Conservation (phyloP, 2,113 vertebrate species). For the Nyctibius bracteatus region DNA sequence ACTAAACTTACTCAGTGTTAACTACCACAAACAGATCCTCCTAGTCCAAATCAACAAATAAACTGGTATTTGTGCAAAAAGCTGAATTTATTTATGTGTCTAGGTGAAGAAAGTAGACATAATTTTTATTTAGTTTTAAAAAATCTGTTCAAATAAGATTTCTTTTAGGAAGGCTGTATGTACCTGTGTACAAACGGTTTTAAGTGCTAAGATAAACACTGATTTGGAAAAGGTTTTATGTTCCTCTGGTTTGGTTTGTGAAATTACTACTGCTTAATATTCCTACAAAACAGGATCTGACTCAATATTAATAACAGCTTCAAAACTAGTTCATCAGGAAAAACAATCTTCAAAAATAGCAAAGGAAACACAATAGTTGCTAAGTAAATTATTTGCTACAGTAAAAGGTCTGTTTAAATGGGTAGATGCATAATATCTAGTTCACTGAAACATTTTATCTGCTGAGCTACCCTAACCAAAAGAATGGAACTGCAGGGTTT, state of each 20-base stretch:
- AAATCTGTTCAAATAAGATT: neutral
- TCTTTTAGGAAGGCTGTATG: neutral
- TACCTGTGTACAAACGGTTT: neutral
- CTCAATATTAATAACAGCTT: neutral
- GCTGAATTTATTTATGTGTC: neutral
- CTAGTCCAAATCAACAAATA: neutral
- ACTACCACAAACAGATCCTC: neutral
- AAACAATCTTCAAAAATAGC: neutral
- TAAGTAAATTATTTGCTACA: neutral
- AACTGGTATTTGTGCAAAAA: neutral
- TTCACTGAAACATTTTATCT: neutral
- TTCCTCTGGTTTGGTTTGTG: neutral
- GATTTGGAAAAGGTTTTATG: neutral
- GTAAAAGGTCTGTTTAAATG: neutral
- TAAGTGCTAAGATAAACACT: neutral
- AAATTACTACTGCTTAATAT: neutral
- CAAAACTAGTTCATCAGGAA: neutral
- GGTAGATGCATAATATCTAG: neutral
- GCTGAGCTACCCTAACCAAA: neutral
- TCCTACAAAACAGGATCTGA: neutral
- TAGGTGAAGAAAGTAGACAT: neutral
- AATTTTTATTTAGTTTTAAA: neutral
- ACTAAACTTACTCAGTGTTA: neutral
- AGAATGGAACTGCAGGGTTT: neutral
- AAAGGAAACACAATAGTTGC: neutral